These are phyloP conservation scores for Sus scrofa DNA, from an alignment of 2,113 vertebrate species.

Conservation along the genomic window DNA sequence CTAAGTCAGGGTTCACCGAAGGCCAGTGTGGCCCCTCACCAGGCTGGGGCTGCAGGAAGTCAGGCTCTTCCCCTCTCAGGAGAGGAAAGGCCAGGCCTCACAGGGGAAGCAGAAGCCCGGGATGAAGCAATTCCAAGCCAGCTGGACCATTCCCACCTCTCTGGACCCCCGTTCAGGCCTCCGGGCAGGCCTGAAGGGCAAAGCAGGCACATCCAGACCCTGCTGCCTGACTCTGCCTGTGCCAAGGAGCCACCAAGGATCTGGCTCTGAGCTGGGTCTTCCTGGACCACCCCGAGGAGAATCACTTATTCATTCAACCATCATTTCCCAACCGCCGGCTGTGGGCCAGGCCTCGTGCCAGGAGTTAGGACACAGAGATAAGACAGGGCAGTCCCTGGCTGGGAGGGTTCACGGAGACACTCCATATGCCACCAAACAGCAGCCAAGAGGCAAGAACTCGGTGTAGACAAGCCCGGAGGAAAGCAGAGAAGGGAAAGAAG, in stretches of 20 bases:
- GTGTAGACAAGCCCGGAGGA: background rate
- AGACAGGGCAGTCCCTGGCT: background rate
- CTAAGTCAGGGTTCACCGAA: conserved; percentile 53
- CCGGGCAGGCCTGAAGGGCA: background rate
- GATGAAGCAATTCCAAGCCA: background rate
- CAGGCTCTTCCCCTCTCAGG: conserved; percentile 4
- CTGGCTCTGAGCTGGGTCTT: background rate
- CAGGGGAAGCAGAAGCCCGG: background rate
- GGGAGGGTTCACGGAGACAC: background rate
- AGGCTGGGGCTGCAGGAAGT: conserved; percentile 63
- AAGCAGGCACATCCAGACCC: background rate
- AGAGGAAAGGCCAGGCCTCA: conserved; percentile 42
- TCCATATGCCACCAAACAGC: background rate
- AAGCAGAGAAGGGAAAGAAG: too few relatives aligned
- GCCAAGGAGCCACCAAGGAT: background rate
- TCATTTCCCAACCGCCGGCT: background rate
- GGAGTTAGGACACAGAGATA: background rate
- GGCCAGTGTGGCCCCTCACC: background rate
- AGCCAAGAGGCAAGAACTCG: accelerated
- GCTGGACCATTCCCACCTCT: accelerated
- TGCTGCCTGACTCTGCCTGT: background rate
- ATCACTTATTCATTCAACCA: background rate
- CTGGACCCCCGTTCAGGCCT: background rate
- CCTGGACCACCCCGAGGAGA: background rate
- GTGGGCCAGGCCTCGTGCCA: background rate